These are phyloP conservation scores for Sus scrofa DNA, from an alignment of 2,113 vertebrate species.

Conservation along the genomic window T2T-Sscrofa CM000814.6:105193501-105194000, in stretches of 20 bases:
- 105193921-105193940: conserved; percentile 86
- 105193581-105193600: conserved; percentile 51
- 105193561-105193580: conserved; percentile 71
- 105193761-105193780: conserved; percentile 83
- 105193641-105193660: not conserved
- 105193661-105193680: conserved; percentile 42
- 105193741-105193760: conserved; percentile 89
- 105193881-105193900: conserved; percentile 88
- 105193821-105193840: conserved; percentile 86
- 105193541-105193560: conserved; percentile 65
- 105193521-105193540: not conserved
- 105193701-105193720: conserved; percentile 81
- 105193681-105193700: conserved; percentile 75
- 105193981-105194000: conserved; percentile 56
- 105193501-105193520: conserved; percentile 72
- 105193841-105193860: conserved; percentile 84
- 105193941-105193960: conserved; percentile 84
- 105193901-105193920: conserved; percentile 89
- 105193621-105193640: conserved; percentile 52
- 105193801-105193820: conserved; percentile 89
- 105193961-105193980: conserved; percentile 79
- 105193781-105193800: conserved; percentile 87
- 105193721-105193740: conserved; percentile 87
- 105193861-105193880: conserved; percentile 87
- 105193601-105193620: conserved; percentile 75